phyloP scores from a whole-genome alignment of 1,140 invertebrate species.

The Lepidurus arcticus region DNA sequence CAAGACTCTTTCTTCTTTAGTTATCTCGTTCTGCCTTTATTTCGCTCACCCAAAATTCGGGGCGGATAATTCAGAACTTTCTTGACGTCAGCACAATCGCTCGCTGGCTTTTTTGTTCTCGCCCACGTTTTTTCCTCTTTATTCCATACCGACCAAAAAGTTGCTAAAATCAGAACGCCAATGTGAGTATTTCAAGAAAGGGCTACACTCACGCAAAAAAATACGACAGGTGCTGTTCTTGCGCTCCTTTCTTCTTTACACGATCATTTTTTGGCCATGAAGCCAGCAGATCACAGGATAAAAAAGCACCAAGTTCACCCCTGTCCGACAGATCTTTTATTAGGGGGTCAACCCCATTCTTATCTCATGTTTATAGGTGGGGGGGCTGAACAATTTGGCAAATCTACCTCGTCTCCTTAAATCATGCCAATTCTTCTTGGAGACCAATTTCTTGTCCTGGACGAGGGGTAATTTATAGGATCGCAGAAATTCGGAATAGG shows the following conservation, averaged over 20 bases:
- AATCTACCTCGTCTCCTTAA: not conserved
- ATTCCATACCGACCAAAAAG: not conserved
- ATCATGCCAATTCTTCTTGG: constrained; percentile 21
- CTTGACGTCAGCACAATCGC: constrained; percentile 21
- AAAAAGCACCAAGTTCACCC: too few relatives aligned
- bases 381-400: not conserved
- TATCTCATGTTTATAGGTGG: not conserved
- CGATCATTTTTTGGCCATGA: not conserved
- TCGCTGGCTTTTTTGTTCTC: not conserved
- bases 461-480: not conserved
- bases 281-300: too few relatives aligned
- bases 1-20: not conserved
- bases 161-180: constrained; percentile 13
- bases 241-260: not conserved
- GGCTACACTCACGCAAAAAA: not conserved
- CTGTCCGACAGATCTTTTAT: too few relatives aligned
- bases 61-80: constrained; percentile 7
- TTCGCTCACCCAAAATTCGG: not conserved
- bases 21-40: not conserved
- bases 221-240: not conserved
- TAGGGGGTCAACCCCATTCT: not conserved
- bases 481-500: not conserved
- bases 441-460: constrained; percentile 8
- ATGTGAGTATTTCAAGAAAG: not conserved
- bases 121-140: not conserved